Evolutionary conservation across 1,140 invertebrate genomes (phyloP).

Genomic region (Lepidurus apus): DNA sequence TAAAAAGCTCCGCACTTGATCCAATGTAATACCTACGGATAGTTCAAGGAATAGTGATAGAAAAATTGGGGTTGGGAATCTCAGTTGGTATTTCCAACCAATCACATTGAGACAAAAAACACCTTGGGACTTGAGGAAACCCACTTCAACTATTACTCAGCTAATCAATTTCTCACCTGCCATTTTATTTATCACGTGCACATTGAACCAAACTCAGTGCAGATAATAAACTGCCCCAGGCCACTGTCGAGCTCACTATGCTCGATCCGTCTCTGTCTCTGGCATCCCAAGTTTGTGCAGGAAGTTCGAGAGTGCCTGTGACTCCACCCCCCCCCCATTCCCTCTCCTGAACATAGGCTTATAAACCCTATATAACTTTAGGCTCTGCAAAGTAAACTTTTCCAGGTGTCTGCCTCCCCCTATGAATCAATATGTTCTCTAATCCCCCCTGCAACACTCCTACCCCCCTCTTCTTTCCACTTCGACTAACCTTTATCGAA

Average conservation of each 20-base stretch:
- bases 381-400: neutral
- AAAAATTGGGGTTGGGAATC: neutral
- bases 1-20: slow-evolving; percentile 49
- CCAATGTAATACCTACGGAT: slow-evolving; percentile 37
- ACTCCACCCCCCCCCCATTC: neutral
- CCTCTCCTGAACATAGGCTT: neutral
- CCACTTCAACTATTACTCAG: neutral
- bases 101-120: too few relatives aligned
- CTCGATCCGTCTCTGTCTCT: neutral
- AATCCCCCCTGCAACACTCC: neutral
- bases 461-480: neutral
- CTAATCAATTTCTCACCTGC: neutral
- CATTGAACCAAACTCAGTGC: neutral
- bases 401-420: neutral
- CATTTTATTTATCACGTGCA: slow-evolving; percentile 11
- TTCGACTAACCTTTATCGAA: neutral
- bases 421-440: neutral
- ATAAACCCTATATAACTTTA: neutral
- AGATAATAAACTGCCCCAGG: neutral
- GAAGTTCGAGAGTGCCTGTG: neutral
- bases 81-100: too few relatives aligned
- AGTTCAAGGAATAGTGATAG: neutral
- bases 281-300: neutral
- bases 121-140: too few relatives aligned
- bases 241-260: neutral